Evolutionary conservation across 2,113 vertebrate species (phyloP), one percentile per base, ranked within the genome.

Genomic region (Melanerpes aurifrons): DNA sequence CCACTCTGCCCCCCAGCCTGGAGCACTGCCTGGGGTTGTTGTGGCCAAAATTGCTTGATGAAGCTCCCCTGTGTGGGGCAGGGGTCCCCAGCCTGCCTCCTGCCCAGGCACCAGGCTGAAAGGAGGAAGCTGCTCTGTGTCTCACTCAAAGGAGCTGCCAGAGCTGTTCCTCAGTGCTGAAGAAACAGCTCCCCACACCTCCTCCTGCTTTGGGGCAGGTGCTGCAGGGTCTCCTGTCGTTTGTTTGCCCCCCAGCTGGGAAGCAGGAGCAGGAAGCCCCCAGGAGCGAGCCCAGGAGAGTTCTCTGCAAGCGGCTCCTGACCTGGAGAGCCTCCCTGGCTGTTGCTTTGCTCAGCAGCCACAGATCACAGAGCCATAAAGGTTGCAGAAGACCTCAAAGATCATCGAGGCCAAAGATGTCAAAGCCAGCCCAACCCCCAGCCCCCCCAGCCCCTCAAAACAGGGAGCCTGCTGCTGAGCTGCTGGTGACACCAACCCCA

Each of bases 381-480:
- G 45, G 45, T 13, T 45, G 45, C 11, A 13, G 14, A 37, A 37
- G 37, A 37, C 37, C 37, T 37, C 16, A 7, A 19, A 6, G 37
- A 37, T 37, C 37, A 37, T 37, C 35, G 35, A 35, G 35, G 35
- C 35, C 35, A 35, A 35, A 35, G 6, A 8, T 2, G 37, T 5
- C 43, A 69, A 37, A 92, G 67, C 14, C 79, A 8, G 37, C 28
- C 48, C 43, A 37, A 4, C 21, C 10, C 7, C 1, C 12, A 25
- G 24, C 47, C 47, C 47, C 19, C 21, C 19, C 48, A 21, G 20
- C 48, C 43, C 43, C 43, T 37, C 43, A 14, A 14, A 12, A 6
- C 3, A 0, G 40, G 12, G 62, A 58, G 8, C 19, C 70, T 0
- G 0, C 8, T 0, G 19, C 63, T 25, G 58, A 1, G 22, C 11